Conservation (phyloP, 2,888 invertebrate species). For the Charanyca ferruginea region DNA sequence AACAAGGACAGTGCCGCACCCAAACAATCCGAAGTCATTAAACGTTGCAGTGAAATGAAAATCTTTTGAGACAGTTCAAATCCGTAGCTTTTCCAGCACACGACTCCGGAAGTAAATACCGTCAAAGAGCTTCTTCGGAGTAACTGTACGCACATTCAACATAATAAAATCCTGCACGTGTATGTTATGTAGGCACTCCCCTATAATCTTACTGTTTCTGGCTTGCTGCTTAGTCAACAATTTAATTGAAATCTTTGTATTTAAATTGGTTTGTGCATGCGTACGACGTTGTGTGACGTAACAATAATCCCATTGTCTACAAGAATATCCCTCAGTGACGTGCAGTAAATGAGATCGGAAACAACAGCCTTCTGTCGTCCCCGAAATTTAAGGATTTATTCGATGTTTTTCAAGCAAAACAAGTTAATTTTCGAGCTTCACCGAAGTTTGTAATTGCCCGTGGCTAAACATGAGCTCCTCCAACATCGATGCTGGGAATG, state of each 20-base stretch:
- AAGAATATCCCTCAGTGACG: conserved; percentile 36
- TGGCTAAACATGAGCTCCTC: conserved; percentile 12
- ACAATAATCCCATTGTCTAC: conserved; percentile 33
- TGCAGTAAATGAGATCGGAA: conserved; percentile 46
- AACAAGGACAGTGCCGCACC: not conserved
- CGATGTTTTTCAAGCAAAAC: conserved; percentile 24
- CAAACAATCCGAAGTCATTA: not conserved
- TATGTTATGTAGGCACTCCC: not conserved
- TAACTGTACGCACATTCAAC: not conserved
- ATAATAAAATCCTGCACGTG: conserved; percentile 1
- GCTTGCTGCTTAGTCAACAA: conserved; percentile 17
- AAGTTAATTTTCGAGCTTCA: conserved; percentile 39
- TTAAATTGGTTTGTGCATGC: conserved; percentile 5
- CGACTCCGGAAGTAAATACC: conserved; percentile 12
- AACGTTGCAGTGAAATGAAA: not conserved
- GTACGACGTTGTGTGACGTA: conserved; percentile 7
- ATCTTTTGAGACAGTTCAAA: conserved; percentile 1
- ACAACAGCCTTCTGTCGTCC: conserved; percentile 20
- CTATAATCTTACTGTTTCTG: conserved; percentile 18
- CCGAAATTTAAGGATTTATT: conserved; percentile 24
- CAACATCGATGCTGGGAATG: not conserved
- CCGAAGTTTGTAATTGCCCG: conserved; percentile 40
- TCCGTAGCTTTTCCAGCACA: not conserved
- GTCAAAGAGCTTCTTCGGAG: conserved; percentile 1
- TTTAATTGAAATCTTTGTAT: conserved; percentile 39